These are phyloP conservation scores for Crambe crambe DNA, from an alignment of 37 sponge, comb jelly and placozoan species.

Conservation along the genomic window DNA sequence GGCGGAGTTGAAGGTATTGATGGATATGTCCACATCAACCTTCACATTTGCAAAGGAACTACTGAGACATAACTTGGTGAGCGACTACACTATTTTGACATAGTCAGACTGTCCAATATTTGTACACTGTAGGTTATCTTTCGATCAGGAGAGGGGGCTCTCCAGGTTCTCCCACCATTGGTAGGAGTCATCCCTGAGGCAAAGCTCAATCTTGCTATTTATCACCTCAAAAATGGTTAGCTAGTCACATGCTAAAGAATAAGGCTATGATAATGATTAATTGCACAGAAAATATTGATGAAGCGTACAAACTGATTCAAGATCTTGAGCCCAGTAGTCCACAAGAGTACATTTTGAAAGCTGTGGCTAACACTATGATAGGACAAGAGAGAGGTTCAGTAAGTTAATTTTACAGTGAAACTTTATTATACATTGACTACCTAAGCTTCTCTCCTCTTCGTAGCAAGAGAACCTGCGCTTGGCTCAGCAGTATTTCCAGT, in stretches of 20 bases:
- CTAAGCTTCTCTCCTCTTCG: conserved; percentile 1
- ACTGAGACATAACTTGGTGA: conserved; percentile 92
- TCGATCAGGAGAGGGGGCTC: conserved; percentile 93
- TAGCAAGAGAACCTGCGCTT: conserved; percentile 88
- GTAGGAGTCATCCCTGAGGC: conserved; percentile 96
- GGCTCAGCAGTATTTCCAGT: conserved; percentile 98
- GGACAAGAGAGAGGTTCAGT: conserved; percentile 94
- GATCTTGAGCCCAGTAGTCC: conserved; percentile 94
- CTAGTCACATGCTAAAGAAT: conserved; percentile 1
- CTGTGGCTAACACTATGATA: conserved; percentile 87
- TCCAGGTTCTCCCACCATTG: conserved; percentile 93
- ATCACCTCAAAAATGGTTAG: conserved; percentile 80
- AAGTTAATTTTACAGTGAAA: conserved; percentile 9
- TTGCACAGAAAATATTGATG: conserved; percentile 72
- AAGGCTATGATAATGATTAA: background rate
- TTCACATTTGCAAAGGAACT: conserved; percentile 94
- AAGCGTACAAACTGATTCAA: conserved; percentile 92
- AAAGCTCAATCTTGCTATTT: conserved; percentile 92
- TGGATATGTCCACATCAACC: conserved; percentile 78
- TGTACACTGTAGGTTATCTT: conserved; percentile 85
- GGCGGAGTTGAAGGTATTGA: conserved; percentile 93
- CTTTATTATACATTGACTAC: background rate
- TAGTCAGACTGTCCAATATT: background rate
- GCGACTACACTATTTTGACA: background rate
- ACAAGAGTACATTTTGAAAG: conserved; percentile 98